Percentiles rank a stretch among this genome's conserved stretches.
phyloP scores from a whole-genome alignment of 2,888 invertebrate species.

The Machimus rusticus region DNA sequence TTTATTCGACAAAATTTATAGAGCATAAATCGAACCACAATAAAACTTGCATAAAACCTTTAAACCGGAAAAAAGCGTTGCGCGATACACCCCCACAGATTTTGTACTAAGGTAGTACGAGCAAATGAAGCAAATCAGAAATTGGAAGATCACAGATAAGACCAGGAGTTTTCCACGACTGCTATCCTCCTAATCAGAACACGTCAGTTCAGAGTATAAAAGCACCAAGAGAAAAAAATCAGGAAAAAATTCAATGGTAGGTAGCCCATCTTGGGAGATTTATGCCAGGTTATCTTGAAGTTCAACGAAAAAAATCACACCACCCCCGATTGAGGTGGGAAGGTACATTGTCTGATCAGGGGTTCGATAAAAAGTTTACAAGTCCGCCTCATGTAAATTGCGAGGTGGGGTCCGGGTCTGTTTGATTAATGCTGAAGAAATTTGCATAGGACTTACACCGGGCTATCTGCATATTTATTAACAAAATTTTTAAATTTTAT shows the following conservation, averaged over 20 bases:
- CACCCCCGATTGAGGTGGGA: not conserved
- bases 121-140: not conserved
- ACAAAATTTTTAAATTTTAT: not conserved
- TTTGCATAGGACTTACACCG: not conserved
- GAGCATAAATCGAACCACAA: constrained; percentile 1
- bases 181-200: not conserved
- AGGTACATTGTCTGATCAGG: not conserved
- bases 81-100: not conserved
- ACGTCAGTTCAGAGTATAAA: not conserved
- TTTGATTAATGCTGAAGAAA: not conserved
- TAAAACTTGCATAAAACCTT: constrained; percentile 9
- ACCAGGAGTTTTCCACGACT: not conserved
- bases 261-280: constrained; percentile 3
- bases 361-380: constrained; percentile 15
- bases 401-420: not conserved
- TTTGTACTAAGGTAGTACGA: not conserved
- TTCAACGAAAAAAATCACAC: not conserved
- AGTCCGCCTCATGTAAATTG: constrained; percentile 1
- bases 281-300: constrained; percentile 19
- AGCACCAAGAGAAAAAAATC: not conserved
- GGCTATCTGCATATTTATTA: not conserved
- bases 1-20: constrained; percentile 3
- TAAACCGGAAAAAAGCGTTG: not conserved
- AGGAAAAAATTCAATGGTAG: not conserved
- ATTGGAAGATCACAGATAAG: constrained; percentile 16